These are phyloP conservation scores for Lasioglossum figueresi DNA, from an alignment of 2,888 invertebrate species.

Conservation along the genomic window DNA sequence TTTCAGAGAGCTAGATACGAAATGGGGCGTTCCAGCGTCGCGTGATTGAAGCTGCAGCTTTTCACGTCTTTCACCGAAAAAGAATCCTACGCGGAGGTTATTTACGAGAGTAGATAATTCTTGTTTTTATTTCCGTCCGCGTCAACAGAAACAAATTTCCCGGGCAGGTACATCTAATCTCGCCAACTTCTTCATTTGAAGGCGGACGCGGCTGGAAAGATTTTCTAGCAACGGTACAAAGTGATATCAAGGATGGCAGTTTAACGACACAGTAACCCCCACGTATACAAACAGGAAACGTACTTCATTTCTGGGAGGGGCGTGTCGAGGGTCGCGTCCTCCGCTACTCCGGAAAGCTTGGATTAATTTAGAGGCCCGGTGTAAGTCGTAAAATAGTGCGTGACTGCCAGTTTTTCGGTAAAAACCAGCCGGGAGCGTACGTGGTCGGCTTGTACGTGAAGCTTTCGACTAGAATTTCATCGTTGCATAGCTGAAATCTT, in stretches of 20 bases:
- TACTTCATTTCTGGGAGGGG: slow-evolving; percentile 58
- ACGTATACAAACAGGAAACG: slow-evolving; percentile 52
- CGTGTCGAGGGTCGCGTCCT: slow-evolving; percentile 57
- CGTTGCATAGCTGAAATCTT: not conserved
- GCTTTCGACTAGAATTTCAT: slow-evolving; percentile 11
- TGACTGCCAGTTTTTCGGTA: slow-evolving; percentile 62
- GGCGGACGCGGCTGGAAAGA: not conserved
- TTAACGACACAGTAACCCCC: slow-evolving; percentile 66
- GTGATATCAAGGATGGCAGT: slow-evolving; percentile 49
- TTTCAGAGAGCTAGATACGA: not conserved
- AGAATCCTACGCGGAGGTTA: not conserved
- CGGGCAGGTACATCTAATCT: slow-evolving; percentile 18
- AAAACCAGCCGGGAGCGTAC: slow-evolving; percentile 36
- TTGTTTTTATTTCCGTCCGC: not conserved
- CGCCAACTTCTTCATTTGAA: slow-evolving; percentile 37
- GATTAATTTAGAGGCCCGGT: slow-evolving; percentile 66
- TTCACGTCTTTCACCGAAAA: slow-evolving; percentile 8
- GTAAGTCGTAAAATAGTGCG: slow-evolving; percentile 73
- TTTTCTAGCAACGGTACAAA: slow-evolving; percentile 23
- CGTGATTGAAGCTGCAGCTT: slow-evolving; percentile 18
- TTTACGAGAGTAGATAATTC: not conserved
- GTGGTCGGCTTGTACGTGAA: slow-evolving; percentile 30
- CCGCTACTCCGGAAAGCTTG: slow-evolving; percentile 54
- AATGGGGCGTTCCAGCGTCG: slow-evolving; percentile 5
- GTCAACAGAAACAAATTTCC: slow-evolving; percentile 7